These are phyloP conservation scores for Alfaro cultratus DNA, from an alignment of 2,797 vertebrate genomes.

Conservation along the genomic window DNA sequence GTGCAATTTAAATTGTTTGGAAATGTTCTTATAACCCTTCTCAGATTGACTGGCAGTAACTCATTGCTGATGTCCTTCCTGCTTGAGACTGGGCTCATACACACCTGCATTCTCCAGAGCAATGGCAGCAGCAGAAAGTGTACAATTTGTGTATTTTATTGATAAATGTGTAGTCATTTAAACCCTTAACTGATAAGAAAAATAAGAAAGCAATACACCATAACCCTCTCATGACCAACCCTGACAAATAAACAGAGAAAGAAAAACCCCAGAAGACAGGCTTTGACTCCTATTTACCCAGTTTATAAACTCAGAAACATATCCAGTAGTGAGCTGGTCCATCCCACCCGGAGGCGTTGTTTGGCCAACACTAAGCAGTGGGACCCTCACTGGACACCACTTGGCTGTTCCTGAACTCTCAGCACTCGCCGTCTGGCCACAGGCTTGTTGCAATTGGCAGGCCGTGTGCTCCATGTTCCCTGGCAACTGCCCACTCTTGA, in stretches of 20 bases:
- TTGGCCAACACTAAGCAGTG: constrained; percentile 69
- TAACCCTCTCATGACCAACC: constrained; percentile 15
- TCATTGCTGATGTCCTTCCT: not conserved
- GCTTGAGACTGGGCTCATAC: not conserved
- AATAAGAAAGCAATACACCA: not conserved
- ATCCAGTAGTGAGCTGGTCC: constrained; percentile 58
- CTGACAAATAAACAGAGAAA: constrained; percentile 28
- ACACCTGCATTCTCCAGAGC: not conserved
- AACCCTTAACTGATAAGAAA: not conserved
- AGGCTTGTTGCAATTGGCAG: constrained; percentile 71
- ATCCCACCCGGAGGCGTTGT: constrained; percentile 77
- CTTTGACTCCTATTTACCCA: constrained; percentile 2
- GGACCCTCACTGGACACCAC: constrained; percentile 71
- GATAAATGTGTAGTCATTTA: not conserved
- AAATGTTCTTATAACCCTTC: not conserved
- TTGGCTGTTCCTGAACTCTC: constrained; percentile 70
- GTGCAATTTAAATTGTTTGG: not conserved
- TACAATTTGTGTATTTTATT: not conserved
- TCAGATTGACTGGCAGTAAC: not conserved
- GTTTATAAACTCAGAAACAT: constrained; percentile 20
- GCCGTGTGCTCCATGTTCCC: constrained; percentile 33
- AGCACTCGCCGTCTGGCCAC: constrained; percentile 69
- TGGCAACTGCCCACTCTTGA: constrained; percentile 58
- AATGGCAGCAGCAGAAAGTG: not conserved
- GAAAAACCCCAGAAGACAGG: constrained; percentile 27